phyloP scores from a whole-genome alignment of 2,113 vertebrate genomes.

The Xenus cinereus region DNA sequence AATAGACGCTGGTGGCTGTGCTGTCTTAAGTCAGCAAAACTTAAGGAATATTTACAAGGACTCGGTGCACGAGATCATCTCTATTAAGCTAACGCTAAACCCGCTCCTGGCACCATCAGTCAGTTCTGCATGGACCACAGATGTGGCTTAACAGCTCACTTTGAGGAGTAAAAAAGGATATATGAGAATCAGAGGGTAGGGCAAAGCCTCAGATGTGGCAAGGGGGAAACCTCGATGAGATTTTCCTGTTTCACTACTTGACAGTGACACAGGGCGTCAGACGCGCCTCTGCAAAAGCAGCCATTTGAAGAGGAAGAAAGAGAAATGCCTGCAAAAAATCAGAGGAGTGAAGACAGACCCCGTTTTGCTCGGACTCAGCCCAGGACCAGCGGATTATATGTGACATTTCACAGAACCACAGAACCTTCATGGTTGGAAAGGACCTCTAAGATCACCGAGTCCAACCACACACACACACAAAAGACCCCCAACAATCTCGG shows the following conservation, averaged over 20 bases:
- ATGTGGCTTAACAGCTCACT: not conserved
- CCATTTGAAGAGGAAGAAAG: not conserved
- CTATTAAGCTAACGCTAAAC: not conserved
- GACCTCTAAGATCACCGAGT: too few relatives aligned
- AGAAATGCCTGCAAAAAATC: not conserved
- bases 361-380: not conserved
- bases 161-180: not conserved
- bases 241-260: not conserved
- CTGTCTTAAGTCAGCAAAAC: constrained; percentile 34
- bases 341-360: not conserved
- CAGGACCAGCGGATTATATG: not conserved
- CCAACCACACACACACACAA: too few relatives aligned
- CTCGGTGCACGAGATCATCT: not conserved
- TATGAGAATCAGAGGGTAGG: not conserved
- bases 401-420: too few relatives aligned
- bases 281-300: not conserved
- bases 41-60: not conserved
- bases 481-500: too few relatives aligned
- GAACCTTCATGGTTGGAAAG: too few relatives aligned
- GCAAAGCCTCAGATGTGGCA: not conserved
- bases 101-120: accelerated
- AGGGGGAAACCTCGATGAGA: not conserved
- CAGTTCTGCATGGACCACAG: not conserved
- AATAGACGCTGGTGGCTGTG: not conserved
- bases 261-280: not conserved